Conservation (phyloP, 2,888 invertebrate genomes). For the Netelia inedita region DNA sequence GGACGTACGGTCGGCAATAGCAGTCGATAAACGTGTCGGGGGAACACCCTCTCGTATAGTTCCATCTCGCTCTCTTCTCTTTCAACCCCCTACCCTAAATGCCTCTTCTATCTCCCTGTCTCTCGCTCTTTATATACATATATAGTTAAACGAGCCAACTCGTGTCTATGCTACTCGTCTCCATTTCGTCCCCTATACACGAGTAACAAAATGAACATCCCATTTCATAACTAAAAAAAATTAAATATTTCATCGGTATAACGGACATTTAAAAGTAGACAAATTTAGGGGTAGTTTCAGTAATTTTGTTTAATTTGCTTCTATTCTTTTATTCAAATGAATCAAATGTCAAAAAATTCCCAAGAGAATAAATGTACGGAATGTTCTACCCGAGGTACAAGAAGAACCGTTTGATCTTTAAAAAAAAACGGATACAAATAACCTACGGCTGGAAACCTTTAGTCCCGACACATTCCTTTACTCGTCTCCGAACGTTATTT, state of each 20-base stretch:
- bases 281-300: background rate
- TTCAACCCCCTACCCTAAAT: background rate
- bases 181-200: background rate
- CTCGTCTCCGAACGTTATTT: too few species aligned
- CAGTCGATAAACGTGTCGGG: conserved; percentile 68
- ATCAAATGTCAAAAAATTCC: too few species aligned
- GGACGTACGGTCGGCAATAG: conserved; percentile 65
- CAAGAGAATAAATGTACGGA: too few species aligned
- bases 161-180: conserved; percentile 27
- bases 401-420: conserved; percentile 16
- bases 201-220: conserved; percentile 26
- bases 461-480: too few species aligned
- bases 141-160: conserved; percentile 12
- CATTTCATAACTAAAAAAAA: conserved; percentile 38
- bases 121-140: background rate
- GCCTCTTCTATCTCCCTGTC: background rate
- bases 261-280: background rate
- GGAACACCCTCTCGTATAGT: conserved; percentile 24
- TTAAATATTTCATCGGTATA: conserved; percentile 31
- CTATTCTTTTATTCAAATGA: background rate
- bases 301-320: background rate
- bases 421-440: conserved; percentile 41
- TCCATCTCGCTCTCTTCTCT: background rate
- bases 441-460: background rate
- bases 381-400: background rate